Evolutionary conservation across 2,113 vertebrate species (phyloP).

Genomic region (Micronisus gabar): DNA sequence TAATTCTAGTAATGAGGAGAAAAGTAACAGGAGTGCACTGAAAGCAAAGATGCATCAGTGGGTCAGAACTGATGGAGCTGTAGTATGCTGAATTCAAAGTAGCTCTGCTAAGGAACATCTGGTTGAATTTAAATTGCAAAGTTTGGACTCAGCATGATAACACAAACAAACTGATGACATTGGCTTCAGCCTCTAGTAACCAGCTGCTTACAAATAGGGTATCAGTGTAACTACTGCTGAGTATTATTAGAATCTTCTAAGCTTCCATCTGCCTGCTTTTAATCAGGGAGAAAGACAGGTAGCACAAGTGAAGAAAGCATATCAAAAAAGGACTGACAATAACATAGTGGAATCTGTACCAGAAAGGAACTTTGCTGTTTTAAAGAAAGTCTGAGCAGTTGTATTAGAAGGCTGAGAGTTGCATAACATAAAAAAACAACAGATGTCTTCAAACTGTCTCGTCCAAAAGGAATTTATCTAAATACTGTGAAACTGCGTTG

Average conservation of each 20-base stretch:
- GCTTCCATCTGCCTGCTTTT: background rate
- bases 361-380: background rate
- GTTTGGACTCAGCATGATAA: background rate
- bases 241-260: background rate
- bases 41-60: background rate
- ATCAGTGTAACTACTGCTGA: background rate
- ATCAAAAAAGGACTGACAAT: background rate
- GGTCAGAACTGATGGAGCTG: background rate
- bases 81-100: background rate
- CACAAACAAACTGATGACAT: background rate
- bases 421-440: background rate
- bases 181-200: background rate
- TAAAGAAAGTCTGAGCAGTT: background rate
- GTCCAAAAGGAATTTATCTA: background rate
- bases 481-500: background rate
- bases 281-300: background rate
- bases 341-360: background rate
- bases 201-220: background rate
- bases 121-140: background rate
- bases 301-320: background rate
- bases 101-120: slow-evolving; percentile 7
- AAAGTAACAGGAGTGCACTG: background rate
- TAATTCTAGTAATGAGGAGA: background rate
- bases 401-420: background rate
- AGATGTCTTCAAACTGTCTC: background rate